Percentiles rank a stretch among this genome's conserved stretches.
These are phyloP conservation scores for Anthophora plumipes DNA, from an alignment of 2,888 invertebrate species.

Conservation along the genomic window DNA sequence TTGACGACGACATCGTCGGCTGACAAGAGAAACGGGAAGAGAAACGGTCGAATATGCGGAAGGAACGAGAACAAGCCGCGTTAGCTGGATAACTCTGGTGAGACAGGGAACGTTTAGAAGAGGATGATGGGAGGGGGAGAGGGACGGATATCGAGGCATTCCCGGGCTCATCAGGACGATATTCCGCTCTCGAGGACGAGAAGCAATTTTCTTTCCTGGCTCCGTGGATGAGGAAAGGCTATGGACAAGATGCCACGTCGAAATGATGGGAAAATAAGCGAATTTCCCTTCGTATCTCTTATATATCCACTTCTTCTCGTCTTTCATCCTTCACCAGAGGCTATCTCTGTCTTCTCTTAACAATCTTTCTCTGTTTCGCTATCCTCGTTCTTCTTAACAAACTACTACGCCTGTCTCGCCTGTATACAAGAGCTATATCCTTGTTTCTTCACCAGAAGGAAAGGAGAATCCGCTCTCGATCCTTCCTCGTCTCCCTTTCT, in stretches of 20 bases:
- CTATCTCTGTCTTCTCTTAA: not conserved
- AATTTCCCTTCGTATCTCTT: constrained; percentile 80
- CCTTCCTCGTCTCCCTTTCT: constrained; percentile 10
- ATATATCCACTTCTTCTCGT: constrained; percentile 62
- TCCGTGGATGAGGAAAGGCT: constrained; percentile 79
- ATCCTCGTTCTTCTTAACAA: no score
- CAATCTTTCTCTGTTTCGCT: not conserved
- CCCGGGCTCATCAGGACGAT: constrained; percentile 82
- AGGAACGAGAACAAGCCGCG: constrained; percentile 41
- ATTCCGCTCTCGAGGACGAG: constrained; percentile 80
- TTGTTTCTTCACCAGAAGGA: not conserved
- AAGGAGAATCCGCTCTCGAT: constrained; percentile 39
- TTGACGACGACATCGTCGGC: constrained; percentile 28
- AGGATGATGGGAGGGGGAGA: constrained; percentile 28
- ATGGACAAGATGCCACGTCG: constrained; percentile 82
- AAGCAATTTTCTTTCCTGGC: constrained; percentile 83
- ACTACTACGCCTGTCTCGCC: constrained; percentile 35
- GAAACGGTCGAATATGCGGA: constrained; percentile 48
- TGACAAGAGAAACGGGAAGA: constrained; percentile 16
- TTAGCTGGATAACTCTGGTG: constrained; percentile 49
- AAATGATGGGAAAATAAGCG: constrained; percentile 84
- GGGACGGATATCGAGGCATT: constrained; percentile 73
- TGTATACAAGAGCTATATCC: constrained; percentile 5
- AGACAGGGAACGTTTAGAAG: not conserved
- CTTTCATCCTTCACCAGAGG: constrained; percentile 25